A percentile compares a stretch with the other conserved stretches of the same genome.
phyloP scores from a whole-genome alignment of 2,113 vertebrate genomes.

The Meriones unguiculatus region DNA sequence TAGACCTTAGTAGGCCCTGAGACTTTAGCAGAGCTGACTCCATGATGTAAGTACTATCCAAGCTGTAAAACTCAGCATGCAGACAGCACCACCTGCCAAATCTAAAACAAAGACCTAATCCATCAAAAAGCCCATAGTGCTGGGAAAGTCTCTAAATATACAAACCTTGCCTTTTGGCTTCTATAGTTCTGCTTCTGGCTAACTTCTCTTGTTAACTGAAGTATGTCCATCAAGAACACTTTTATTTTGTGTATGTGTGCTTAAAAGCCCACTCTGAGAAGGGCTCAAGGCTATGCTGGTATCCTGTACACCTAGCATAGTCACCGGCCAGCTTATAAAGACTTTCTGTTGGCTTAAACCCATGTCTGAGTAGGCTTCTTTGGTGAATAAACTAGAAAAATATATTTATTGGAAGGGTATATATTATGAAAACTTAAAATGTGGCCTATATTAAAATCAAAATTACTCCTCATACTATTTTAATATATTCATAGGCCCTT shows the following conservation, averaged over 20 bases:
- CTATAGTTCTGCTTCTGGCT: not conserved
- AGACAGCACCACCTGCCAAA: not conserved
- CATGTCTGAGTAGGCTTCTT: not conserved
- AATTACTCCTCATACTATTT: not conserved
- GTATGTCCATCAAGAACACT: not conserved
- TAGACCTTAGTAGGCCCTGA: not conserved
- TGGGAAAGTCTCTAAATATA: not conserved
- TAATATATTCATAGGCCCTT: not conserved
- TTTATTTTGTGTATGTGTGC: too few species aligned
- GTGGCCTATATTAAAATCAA: not conserved
- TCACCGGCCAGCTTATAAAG: not conserved
- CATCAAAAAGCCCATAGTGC: not conserved
- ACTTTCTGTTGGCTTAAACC: not conserved
- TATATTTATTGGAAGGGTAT: not conserved
- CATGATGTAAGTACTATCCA: not conserved
- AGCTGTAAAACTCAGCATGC: not conserved
- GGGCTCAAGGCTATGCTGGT: not conserved
- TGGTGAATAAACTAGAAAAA: not conserved
- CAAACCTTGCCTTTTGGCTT: not conserved
- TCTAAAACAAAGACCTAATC: not conserved
- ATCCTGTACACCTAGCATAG: not conserved
- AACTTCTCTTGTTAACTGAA: not conserved
- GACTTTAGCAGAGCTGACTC: not conserved
- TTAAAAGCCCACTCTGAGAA: not conserved
- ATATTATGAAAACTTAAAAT: not conserved